Percentiles rank a stretch among this genome's conserved stretches.
Evolutionary conservation across 2,888 invertebrate species (phyloP).

Genomic region (Omphaloscelis lunosa): DNA sequence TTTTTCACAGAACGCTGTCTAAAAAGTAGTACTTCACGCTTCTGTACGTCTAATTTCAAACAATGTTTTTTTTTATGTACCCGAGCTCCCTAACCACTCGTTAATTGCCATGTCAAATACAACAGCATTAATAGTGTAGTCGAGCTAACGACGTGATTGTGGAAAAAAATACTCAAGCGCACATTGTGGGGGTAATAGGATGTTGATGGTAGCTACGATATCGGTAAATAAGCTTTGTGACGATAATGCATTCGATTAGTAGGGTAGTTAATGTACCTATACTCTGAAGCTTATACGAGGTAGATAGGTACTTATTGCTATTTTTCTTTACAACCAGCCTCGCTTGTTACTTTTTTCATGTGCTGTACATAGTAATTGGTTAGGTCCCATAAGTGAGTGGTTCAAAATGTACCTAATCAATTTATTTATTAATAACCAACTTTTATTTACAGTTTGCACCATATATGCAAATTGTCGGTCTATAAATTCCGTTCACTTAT

Average conservation of each 20-base stretch:
- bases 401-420: no score
- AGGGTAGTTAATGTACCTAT: slow-evolving; percentile 19
- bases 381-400: not conserved
- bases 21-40: not conserved
- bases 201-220: slow-evolving; percentile 60
- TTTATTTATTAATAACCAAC: no score
- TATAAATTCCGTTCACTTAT: not conserved
- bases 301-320: not conserved
- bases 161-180: slow-evolving; percentile 44
- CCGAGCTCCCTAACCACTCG: not conserved
- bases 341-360: not conserved
- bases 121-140: slow-evolving; percentile 57
- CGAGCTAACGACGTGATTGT: slow-evolving; percentile 60
- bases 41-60: not conserved
- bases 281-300: slow-evolving; percentile 26
- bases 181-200: slow-evolving; percentile 53
- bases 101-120: slow-evolving; percentile 67
- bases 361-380: not conserved
- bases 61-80: not conserved
- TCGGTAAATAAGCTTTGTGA: slow-evolving; percentile 53
- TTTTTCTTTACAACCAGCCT: not conserved
- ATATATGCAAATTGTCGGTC: no score
- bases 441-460: no score
- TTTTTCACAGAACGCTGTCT: no score
- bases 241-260: slow-evolving; percentile 58